phyloP scores from a whole-genome alignment of 2,888 invertebrate genomes.

The Hecatera dysodea region DNA sequence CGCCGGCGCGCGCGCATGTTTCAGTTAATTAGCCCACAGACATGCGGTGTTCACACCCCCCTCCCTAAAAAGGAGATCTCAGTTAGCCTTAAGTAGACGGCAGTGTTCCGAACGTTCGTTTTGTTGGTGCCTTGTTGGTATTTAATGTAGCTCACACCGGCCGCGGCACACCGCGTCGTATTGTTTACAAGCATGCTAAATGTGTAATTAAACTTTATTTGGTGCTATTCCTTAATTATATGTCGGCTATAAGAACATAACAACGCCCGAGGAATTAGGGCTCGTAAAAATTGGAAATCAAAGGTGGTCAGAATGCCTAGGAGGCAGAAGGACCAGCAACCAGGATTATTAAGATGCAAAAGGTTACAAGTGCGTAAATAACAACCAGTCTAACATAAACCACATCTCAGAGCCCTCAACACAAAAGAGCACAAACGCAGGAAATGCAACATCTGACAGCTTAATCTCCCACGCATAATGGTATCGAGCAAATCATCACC shows the following conservation, averaged over 20 bases:
- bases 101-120: conserved; percentile 75
- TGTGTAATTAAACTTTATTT: conserved; percentile 66
- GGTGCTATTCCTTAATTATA: conserved; percentile 41
- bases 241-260: conserved; percentile 11
- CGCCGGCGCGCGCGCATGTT: conserved; percentile 85
- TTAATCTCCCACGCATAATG: conserved; percentile 58
- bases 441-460: conserved; percentile 54
- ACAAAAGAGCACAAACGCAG: conserved; percentile 45
- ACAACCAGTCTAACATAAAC: not conserved
- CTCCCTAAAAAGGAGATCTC: conserved; percentile 87
- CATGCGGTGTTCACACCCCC: conserved; percentile 85
- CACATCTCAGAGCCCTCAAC: not conserved
- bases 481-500: conserved; percentile 57
- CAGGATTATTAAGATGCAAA: not conserved
- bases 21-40: conserved; percentile 87
- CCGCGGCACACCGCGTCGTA: conserved; percentile 61
- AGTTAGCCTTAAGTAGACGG: conserved; percentile 82
- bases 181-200: conserved; percentile 68
- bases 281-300: not conserved
- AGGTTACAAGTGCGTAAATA: conserved; percentile 7
- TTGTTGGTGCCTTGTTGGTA: conserved; percentile 72
- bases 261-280: not conserved
- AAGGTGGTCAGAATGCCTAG: not conserved
- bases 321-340: not conserved
- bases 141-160: conserved; percentile 68